Conservation (phyloP, 2,113 vertebrate genomes). For the Corapipo altera region DNA sequence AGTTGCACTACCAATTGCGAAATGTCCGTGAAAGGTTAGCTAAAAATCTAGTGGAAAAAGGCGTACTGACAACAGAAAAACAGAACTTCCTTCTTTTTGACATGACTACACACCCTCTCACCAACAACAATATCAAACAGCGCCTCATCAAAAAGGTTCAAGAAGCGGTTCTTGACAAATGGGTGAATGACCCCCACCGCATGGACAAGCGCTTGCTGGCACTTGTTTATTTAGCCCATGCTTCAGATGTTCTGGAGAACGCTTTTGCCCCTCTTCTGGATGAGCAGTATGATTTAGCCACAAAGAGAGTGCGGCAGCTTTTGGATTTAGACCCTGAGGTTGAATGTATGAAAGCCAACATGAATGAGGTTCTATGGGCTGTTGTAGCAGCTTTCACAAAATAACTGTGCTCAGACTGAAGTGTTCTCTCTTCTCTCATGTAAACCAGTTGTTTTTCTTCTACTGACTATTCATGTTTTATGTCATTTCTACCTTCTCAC, state of each 20-base stretch:
- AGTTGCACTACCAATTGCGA: neutral
- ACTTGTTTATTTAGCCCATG: constrained; percentile 92
- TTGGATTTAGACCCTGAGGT: constrained; percentile 93
- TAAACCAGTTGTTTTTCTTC: constrained; percentile 65
- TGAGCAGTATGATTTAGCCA: constrained; percentile 94
- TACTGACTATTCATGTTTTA: constrained; percentile 67
- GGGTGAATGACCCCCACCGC: constrained; percentile 93
- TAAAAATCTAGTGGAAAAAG: constrained; percentile 86
- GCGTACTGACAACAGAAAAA: constrained; percentile 94
- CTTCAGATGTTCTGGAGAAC: constrained; percentile 94
- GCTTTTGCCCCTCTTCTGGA: constrained; percentile 93
- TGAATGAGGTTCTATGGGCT: constrained; percentile 92
- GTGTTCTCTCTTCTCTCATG: constrained; percentile 31
- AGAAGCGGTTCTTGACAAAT: constrained; percentile 91
- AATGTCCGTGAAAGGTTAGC: neutral
- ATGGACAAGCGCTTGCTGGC: constrained; percentile 95
- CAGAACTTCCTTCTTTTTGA: constrained; percentile 98
- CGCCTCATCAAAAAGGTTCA: constrained; percentile 94
- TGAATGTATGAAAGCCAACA: constrained; percentile 87
- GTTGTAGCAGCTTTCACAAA: constrained; percentile 90
- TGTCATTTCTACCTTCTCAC: constrained; percentile 71
- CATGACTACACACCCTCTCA: constrained; percentile 97
- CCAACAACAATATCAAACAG: constrained; percentile 94
- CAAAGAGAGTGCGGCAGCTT: constrained; percentile 92
- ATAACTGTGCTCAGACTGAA: constrained; percentile 69